These are phyloP conservation scores for Noctua janthina DNA, from an alignment of 2,888 invertebrate species.

Conservation along the genomic window DNA sequence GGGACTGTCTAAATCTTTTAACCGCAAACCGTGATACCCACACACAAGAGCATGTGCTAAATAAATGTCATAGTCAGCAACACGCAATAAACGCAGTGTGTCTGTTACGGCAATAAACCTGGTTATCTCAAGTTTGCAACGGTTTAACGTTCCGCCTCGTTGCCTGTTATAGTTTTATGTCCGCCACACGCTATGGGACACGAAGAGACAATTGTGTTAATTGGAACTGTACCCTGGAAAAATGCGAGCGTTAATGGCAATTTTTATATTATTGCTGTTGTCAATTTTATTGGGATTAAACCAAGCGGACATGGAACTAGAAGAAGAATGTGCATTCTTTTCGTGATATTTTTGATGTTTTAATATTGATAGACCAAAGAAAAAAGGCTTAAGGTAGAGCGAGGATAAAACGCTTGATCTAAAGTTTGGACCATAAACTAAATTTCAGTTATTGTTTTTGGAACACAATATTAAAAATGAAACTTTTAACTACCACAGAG, in stretches of 20 bases:
- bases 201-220: constrained; percentile 64
- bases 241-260: constrained; percentile 37
- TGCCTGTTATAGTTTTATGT: constrained; percentile 72
- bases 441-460: neutral
- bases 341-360: neutral
- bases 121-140: constrained; percentile 70
- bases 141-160: constrained; percentile 67
- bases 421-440: neutral
- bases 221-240: constrained; percentile 53
- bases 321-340: neutral
- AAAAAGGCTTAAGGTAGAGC: neutral
- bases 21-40: neutral
- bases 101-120: constrained; percentile 75
- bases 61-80: constrained; percentile 65
- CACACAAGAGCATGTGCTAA: constrained; percentile 64
- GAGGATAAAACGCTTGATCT: neutral
- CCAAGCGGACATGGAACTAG: neutral
- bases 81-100: constrained; percentile 70
- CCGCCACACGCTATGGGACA: constrained; percentile 57
- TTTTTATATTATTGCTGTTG: constrained; percentile 40
- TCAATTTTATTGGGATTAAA: constrained; percentile 21
- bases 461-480: neutral
- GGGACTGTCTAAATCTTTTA: neutral
- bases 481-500: neutral
- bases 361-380: neutral